Conservation (phyloP, 2,113 vertebrate genomes). For the Pseudopipra pipra region DNA sequence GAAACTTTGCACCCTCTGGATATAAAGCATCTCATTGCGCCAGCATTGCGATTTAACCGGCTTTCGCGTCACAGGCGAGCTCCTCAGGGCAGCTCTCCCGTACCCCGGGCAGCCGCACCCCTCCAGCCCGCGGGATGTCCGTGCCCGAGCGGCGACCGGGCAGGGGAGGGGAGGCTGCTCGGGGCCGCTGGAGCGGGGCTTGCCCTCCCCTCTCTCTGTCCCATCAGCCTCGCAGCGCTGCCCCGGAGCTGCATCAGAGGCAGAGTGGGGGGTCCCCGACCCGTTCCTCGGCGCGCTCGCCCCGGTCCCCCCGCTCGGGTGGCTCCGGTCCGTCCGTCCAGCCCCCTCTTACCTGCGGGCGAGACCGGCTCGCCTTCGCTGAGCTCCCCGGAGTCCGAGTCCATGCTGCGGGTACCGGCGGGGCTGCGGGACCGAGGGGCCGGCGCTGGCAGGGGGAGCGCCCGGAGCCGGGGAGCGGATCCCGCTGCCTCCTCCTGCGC, state of each 20-base stretch:
- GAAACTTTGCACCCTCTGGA: not conserved
- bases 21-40: rapidly evolving
- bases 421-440: not conserved
- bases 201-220: not conserved
- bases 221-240: not conserved
- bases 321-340: not conserved
- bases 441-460: not conserved
- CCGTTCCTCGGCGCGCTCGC: not conserved
- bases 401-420: constrained; percentile 80
- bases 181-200: not conserved
- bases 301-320: not conserved
- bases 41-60: rapidly evolving
- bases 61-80: rapidly evolving
- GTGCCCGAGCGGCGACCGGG: not conserved
- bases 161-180: too few species aligned
- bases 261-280: not conserved
- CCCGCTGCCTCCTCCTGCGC: not conserved
- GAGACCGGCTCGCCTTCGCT: constrained; percentile 89
- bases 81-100: not conserved
- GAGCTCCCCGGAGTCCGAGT: constrained; percentile 94
- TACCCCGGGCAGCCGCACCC: not conserved
- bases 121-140: not conserved
- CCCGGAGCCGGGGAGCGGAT: not conserved
- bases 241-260: rapidly evolving
- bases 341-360: constrained; percentile 79